Evolutionary conservation across 2,113 vertebrate species (phyloP).

Genomic region (Hystrix cristata): DNA sequence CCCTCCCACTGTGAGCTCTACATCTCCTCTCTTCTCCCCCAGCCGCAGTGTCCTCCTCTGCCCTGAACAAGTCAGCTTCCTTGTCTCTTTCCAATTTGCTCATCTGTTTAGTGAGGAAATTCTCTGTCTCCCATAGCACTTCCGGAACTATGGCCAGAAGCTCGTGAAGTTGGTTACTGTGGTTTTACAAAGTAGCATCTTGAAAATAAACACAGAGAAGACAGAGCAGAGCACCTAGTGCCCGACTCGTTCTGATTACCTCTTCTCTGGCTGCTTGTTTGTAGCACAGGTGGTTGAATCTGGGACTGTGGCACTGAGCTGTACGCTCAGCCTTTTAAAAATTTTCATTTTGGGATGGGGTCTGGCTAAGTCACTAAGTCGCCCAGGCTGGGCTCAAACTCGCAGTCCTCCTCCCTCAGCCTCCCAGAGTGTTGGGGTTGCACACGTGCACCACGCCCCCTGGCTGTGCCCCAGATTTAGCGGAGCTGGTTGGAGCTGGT

Average conservation of each 20-base stretch:
- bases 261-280: not conserved
- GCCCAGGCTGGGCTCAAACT: not conserved
- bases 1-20: no score
- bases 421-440: not conserved
- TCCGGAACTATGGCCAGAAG: not conserved
- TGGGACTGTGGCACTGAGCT: not conserved
- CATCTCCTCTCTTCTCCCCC: not conserved
- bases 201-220: not conserved
- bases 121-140: not conserved
- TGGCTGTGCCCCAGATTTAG: not conserved
- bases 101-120: not conserved
- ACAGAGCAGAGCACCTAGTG: not conserved
- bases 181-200: not conserved
- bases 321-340: not conserved
- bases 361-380: not conserved
- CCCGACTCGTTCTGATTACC: not conserved
- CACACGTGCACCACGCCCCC: not conserved
- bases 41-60: not conserved
- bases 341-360: not conserved
- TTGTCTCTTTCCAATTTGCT: not conserved
- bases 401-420: not conserved
- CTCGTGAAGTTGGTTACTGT: not conserved
- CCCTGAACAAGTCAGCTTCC: not conserved
- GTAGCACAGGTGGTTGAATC: not conserved
- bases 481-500: not conserved